A percentile compares a stretch with the other conserved stretches of the same genome.
Conservation (phyloP, 2,888 invertebrate species). For the Eupithecia dodoneata region DNA sequence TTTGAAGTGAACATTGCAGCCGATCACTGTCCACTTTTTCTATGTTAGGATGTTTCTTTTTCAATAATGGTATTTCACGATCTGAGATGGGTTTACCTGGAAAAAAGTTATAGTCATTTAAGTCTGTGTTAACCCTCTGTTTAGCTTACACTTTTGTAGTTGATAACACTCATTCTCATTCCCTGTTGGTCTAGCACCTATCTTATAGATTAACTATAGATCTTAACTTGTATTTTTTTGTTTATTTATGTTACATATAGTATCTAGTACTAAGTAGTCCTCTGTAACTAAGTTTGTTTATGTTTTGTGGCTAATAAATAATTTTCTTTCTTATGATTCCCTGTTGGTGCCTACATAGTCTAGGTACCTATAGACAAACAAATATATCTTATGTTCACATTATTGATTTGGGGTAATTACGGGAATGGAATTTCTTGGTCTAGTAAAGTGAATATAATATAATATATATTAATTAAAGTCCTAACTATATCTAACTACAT, state of each 20-base stretch:
- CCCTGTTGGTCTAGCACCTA: too few species aligned
- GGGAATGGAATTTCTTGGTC: neutral
- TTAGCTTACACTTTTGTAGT: neutral
- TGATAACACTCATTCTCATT: neutral
- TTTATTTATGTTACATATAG: too few species aligned
- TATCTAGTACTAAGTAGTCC: too few species aligned
- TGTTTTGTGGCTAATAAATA: too few species aligned
- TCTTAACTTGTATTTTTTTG: too few species aligned
- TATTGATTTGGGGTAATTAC: neutral
- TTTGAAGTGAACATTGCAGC: constrained; percentile 64
- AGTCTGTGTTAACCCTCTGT: neutral
- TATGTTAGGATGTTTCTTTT: constrained; percentile 68
- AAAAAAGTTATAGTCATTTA: constrained; percentile 20
- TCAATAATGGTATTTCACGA: constrained; percentile 52
- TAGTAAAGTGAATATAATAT: neutral
- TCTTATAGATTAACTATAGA: too few species aligned
- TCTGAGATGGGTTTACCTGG: constrained; percentile 62
- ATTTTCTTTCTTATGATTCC: neutral
- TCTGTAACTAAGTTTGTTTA: too few species aligned
- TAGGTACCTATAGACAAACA: neutral
- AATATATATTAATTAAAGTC: neutral
- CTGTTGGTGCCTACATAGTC: neutral
- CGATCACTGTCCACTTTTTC: constrained; percentile 60
- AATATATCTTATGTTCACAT: neutral
- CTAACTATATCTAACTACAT: neutral